A percentile compares a stretch with the other conserved stretches of the same genome.
Evolutionary conservation across 1,140 invertebrate genomes (phyloP).

Genomic region (Lethocerus indicus): DNA sequence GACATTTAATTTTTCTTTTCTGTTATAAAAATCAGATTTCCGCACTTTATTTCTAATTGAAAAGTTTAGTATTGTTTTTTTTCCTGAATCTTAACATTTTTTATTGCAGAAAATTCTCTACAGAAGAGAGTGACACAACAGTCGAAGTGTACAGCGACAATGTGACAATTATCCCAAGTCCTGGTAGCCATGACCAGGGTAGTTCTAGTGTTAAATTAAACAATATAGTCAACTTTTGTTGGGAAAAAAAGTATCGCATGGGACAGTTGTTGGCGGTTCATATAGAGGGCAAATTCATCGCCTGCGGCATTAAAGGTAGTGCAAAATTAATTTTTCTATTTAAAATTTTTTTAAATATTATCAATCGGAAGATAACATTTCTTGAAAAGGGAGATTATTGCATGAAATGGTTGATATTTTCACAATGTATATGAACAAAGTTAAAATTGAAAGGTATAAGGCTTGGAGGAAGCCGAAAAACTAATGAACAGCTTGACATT

Average conservation of each 20-base stretch:
- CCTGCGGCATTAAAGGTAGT: slow-evolving; percentile 76
- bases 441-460: too few relatives aligned
- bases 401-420: background rate
- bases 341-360: background rate
- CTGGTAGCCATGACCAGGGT: slow-evolving; percentile 49
- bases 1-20: too few relatives aligned
- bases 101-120: slow-evolving; percentile 13
- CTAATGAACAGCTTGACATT: too few relatives aligned
- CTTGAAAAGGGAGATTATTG: too few relatives aligned
- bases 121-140: slow-evolving; percentile 42
- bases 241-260: slow-evolving; percentile 71
- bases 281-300: slow-evolving; percentile 65
- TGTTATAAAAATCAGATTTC: too few relatives aligned
- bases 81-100: too few relatives aligned
- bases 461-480: too few relatives aligned
- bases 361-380: too few relatives aligned
- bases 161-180: slow-evolving; percentile 50
- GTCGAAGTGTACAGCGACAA: slow-evolving; percentile 45
- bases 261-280: slow-evolving; percentile 82
- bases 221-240: slow-evolving; percentile 81
- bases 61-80: too few relatives aligned
- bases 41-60: too few relatives aligned
- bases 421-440: too few relatives aligned
- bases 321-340: background rate
- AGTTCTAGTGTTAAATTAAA: slow-evolving; percentile 80